A percentile compares a stretch with the other conserved stretches of the same genome.
Evolutionary conservation across 2,113 vertebrate genomes (phyloP).

Genomic region (Hyla sarda): DNA sequence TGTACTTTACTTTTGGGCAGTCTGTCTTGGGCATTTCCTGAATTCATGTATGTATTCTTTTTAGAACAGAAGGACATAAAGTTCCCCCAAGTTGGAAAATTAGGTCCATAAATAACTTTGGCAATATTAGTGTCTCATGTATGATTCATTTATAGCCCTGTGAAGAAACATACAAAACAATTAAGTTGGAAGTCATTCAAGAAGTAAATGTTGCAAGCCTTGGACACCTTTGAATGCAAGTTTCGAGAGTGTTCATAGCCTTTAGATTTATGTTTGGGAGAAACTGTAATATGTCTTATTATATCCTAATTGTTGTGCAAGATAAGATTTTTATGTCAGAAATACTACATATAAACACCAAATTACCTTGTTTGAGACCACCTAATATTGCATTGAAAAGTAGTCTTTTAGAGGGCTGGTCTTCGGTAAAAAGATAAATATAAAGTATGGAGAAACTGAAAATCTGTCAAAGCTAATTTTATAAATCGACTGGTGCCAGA

Average conservation of each 20-base stretch:
- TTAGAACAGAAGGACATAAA: neutral
- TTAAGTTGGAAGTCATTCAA: neutral
- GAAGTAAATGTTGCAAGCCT: neutral
- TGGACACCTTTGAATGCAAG: neutral
- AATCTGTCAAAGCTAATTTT: too few species aligned
- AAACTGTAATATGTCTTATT: too few species aligned
- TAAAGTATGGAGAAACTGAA: too few species aligned
- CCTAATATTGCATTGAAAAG: too few species aligned
- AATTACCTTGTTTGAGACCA: too few species aligned
- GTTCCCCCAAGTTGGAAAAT: neutral
- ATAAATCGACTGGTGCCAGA: too few species aligned
- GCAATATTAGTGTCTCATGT: neutral
- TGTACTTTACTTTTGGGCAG: slow-evolving; percentile 15
- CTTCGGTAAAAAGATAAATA: too few species aligned
- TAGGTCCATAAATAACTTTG: slow-evolving; percentile 1
- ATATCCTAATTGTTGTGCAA: too few species aligned
- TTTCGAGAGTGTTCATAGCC: neutral
- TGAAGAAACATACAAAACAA: neutral
- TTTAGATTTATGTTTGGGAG: too few species aligned
- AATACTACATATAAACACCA: too few species aligned
- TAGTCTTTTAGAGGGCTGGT: too few species aligned
- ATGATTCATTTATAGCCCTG: neutral
- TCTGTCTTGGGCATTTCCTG: slow-evolving; percentile 27
- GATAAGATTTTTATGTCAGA: too few species aligned
- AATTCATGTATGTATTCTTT: neutral